Evolutionary conservation across 2,113 vertebrate genomes (phyloP).

Genomic region (Bubo blakistoni): DNA sequence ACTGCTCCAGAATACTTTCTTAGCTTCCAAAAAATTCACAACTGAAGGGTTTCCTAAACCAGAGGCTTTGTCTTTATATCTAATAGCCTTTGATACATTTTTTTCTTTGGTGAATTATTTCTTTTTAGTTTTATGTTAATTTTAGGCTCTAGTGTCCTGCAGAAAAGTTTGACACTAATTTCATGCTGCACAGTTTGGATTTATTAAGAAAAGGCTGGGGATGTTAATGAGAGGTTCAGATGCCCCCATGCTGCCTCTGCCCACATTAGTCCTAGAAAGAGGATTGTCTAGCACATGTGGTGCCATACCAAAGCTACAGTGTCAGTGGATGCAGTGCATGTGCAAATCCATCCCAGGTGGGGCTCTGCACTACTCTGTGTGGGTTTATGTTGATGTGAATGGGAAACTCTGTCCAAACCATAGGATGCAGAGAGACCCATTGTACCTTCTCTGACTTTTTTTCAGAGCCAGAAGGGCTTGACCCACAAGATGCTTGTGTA

Average conservation of each 20-base stretch:
- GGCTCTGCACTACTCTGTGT: not conserved
- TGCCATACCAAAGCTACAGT: rapidly evolving
- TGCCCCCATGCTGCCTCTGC: not conserved
- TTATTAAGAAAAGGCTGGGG: not conserved
- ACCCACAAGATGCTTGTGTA: not conserved
- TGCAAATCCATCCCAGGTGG: not conserved
- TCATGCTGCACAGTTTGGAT: not conserved
- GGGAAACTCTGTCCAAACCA: not conserved
- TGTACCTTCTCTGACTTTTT: not conserved
- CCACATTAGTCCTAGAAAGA: not conserved
- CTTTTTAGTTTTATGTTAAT: not conserved
- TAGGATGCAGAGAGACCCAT: not conserved
- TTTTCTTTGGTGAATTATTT: not conserved
- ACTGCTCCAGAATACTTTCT: not conserved
- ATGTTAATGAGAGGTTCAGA: not conserved
- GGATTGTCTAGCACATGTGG: rapidly evolving
- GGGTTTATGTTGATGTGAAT: not conserved
- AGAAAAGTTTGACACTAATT: not conserved
- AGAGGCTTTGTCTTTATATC: not conserved
- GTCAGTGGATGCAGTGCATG: not conserved
- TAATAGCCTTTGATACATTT: not conserved
- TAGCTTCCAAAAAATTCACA: not conserved
- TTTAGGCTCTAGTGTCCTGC: not conserved
- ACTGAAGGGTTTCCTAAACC: not conserved
- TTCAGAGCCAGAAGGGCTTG: not conserved